These are phyloP conservation scores for Setophaga kirtlandii DNA, from an alignment of 2,113 vertebrate genomes.

Conservation along the genomic window DNA sequence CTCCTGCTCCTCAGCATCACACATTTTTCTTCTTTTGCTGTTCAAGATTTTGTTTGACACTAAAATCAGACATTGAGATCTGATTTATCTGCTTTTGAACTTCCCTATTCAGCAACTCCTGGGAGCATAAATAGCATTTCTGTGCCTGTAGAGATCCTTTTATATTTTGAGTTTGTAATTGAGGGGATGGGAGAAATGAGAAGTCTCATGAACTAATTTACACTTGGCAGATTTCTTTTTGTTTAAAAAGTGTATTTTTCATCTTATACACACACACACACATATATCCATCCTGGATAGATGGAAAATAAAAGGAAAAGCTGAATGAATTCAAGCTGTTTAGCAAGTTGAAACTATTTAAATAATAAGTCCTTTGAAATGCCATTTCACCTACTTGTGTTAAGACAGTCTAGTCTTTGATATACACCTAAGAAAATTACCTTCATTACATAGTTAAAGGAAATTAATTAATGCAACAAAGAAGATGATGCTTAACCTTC, in stretches of 20 bases:
- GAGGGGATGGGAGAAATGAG: not conserved
- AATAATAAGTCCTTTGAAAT: not conserved
- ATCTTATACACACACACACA: not conserved
- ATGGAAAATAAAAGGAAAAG: not conserved
- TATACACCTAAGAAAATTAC: not conserved
- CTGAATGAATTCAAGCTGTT: not conserved
- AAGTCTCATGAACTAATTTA: not conserved
- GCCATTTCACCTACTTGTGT: not conserved
- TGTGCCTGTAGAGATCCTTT: not conserved
- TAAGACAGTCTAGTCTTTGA: not conserved
- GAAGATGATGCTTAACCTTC: not conserved
- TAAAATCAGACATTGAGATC: not conserved
- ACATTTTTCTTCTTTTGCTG: not conserved
- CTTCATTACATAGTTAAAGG: not conserved
- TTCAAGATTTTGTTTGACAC: not conserved
- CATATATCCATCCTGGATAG: not conserved
- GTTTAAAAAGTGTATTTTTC: not conserved
- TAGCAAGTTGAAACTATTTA: not conserved
- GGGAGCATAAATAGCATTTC: not conserved
- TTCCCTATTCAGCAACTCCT: not conserved
- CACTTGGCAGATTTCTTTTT: not conserved
- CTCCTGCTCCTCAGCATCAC: not conserved
- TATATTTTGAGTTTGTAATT: not conserved
- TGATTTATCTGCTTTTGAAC: not conserved
- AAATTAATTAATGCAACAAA: not conserved